Evolutionary conservation across 1,140 invertebrate genomes (phyloP).

Genomic region (Trichoplusia ni): DNA sequence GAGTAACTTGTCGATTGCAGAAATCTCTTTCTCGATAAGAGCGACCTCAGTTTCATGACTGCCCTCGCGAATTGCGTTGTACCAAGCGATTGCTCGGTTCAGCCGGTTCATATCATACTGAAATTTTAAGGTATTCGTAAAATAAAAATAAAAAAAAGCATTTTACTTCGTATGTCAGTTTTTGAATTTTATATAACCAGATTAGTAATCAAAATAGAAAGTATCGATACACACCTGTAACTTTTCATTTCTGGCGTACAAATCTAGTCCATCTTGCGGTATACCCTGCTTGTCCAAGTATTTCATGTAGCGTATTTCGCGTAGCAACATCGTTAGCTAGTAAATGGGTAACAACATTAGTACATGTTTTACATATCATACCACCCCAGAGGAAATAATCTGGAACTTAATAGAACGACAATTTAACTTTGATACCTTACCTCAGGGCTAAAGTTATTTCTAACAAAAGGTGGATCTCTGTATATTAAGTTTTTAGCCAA

Average conservation of each 20-base stretch:
- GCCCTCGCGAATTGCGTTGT: conserved; percentile 86
- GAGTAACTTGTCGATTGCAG: conserved; percentile 84
- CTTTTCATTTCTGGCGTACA: conserved; percentile 82
- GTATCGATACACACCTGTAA: conserved; percentile 63
- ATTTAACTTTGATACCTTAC: conserved; percentile 41
- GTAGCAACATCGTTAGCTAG: conserved; percentile 79
- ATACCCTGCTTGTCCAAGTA: conserved; percentile 82
- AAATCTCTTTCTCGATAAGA: conserved; percentile 86
- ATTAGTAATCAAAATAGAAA: no score
- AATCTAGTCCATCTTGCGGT: conserved; percentile 81
- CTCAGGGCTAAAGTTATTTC: conserved; percentile 74
- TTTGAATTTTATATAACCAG: no score
- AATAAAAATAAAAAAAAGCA: no score
- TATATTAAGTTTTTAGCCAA: conserved; percentile 73
- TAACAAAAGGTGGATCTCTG: conserved; percentile 70
- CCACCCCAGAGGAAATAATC: no score
- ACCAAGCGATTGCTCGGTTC: conserved; percentile 82
- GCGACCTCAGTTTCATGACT: conserved; percentile 86
- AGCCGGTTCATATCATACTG: conserved; percentile 78
- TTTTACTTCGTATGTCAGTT: no score
- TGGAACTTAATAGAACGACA: no score
- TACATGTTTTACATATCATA: no score
- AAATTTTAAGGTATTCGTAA: not conserved
- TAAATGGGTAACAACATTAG: conserved; percentile 33
- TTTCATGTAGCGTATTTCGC: conserved; percentile 85